Evolutionary conservation across 2,888 invertebrate species (phyloP), one percentile per base, ranked within the genome.

Genomic region (Diplolepis rosae): DNA sequence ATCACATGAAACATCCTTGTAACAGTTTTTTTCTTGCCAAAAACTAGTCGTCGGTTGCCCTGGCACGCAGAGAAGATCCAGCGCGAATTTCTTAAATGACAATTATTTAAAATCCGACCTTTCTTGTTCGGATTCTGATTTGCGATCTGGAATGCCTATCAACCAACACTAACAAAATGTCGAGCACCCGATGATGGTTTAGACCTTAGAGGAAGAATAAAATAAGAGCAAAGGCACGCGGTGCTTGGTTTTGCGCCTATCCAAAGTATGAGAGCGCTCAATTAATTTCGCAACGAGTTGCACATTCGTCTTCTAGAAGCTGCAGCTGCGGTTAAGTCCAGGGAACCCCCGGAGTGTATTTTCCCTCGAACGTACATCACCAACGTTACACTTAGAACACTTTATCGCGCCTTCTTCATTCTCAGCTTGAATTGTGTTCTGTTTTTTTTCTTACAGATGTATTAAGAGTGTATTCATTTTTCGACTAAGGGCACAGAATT

Each of bases 261-360:
- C 66, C 56, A 32, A 70, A 66, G 66, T 76, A 76, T 66, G 72
- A 67, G 67, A 54, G 71, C 48, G 68, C 68, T 54, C 74, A 71
- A 77, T 77, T 75, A 77, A 77, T 75, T 75, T 74, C 68, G 66
- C 72, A 74, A 74, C 72, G 73, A 75, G 69, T 30, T 75, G 66
- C 65, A 68, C 77, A 75, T 77, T 77, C 75, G 74, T 77, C 77
- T 77, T 75, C 71, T 66, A 74, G 67, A 65, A 67, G 65, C 61
- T 75, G 75, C 75, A 74, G 74, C 77, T 75, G 77, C 48, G 68
- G 50, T 68, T 65, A 65, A 68, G 65, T 51, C 65, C 48, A 15
- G 54, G 51, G 61, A 70, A 73, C 73, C 77, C 72, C 73, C 69
- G 71, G 77, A 71, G 77, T 74, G 77, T 74, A 70, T 73, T 77